phyloP scores from a whole-genome alignment of 1,140 invertebrate species.

The Philopotamus ludificatus region DNA sequence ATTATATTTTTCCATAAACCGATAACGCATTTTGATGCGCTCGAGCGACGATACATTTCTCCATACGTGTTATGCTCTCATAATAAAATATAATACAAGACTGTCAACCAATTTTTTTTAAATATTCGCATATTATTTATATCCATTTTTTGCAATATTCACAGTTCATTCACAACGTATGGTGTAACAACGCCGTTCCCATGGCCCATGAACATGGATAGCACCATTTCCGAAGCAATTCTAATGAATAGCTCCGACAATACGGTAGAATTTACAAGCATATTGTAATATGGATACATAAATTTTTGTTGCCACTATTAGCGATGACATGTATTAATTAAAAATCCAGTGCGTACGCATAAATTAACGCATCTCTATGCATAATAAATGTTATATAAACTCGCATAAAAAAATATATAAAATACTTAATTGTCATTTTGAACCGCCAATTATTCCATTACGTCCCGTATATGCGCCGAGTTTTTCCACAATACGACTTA shows the following conservation, averaged over 20 bases:
- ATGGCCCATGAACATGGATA: not conserved
- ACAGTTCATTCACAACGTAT: not conserved
- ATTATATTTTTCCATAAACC: too few species aligned
- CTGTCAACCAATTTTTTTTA: too few species aligned
- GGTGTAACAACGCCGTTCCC: not conserved
- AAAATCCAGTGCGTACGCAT: not conserved
- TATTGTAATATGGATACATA: conserved; percentile 9
- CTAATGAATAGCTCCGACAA: not conserved
- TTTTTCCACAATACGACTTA: too few species aligned
- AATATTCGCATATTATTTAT: too few species aligned
- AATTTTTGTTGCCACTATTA: conserved; percentile 35
- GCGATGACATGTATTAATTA: conserved; percentile 32
- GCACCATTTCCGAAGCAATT: not conserved
- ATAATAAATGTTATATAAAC: too few species aligned
- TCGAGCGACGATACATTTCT: too few species aligned
- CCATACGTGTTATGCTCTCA: too few species aligned
- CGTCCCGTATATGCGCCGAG: conserved; percentile 4
- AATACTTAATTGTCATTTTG: not conserved
- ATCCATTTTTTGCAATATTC: too few species aligned
- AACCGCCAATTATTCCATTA: conserved; percentile 9
- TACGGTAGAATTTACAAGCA: not conserved
- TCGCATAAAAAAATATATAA: too few species aligned
- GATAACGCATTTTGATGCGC: too few species aligned
- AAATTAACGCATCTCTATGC: not conserved
- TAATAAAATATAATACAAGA: too few species aligned